Base-by-base conservation (phyloP, 1,140 invertebrate genomes). In the Atopsyche davidsoni region DNA sequence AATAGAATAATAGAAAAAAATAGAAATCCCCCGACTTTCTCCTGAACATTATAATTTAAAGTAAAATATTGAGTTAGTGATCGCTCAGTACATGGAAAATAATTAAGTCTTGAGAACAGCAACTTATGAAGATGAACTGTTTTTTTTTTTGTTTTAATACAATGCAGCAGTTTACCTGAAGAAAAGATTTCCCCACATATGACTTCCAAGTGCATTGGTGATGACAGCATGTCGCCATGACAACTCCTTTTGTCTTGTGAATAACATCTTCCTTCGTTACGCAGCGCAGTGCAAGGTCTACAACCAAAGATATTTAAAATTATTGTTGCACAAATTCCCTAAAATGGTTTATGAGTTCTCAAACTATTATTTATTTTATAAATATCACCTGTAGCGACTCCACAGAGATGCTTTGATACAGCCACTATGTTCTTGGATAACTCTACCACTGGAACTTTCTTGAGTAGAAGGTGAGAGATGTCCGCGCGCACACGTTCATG, bases 181-280 rank as follows among this genome's bases (percentile, higher is more conserved):
- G 68, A 55, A 77, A 84, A 1, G 73, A 38, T 59, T 80, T 79
- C 2, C 85, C 89, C 22, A 82, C 75, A 64, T 87, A 92, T 0
- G 77, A 64, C 18, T 65, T 64, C 75, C 82, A 89, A 23, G 79
- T 69, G 63, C 87, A 91, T 40, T 80, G 77, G 68, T 94, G 90
- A 71, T 93, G 90, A 67, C 91, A 94, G 64, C 91, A 93, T 11
- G 90, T 80, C 2, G 90, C 88, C 63, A 93, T 78, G 10, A 87
- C 62, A 11, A 85, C 58, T 2, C 87, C 89, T 36, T 64, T 57
- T 2, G 80, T 68, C 38, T 66, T 68, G 13, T 61, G 4, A 45
- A 53, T 6, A 60, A 59, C 56, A 21, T 51, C 55, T 3, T 49
- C 52, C 61, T 75, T 60, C 55, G 69, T 62, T 32, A 87, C 54